phyloP scores from a whole-genome alignment of 2,113 vertebrate species.

The Psophia crepitans region DNA sequence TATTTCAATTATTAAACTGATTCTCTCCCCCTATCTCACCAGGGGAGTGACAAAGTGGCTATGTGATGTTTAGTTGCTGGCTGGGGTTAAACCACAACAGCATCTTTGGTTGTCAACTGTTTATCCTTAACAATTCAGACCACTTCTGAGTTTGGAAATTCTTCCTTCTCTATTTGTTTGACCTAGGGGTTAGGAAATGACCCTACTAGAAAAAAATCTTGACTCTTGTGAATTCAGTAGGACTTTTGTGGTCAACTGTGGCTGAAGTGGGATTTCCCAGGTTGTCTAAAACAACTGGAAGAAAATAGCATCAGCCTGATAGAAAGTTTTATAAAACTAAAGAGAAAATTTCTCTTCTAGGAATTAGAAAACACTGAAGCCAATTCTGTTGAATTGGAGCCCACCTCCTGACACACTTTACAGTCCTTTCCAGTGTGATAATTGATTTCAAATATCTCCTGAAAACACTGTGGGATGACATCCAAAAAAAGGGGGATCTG shows the following conservation, averaged over 20 bases:
- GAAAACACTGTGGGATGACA: not conserved
- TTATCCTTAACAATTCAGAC: not conserved
- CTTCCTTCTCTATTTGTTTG: not conserved
- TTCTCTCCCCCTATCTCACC: too few relatives aligned
- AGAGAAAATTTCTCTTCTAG: not conserved
- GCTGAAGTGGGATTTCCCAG: not conserved
- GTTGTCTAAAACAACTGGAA: not conserved
- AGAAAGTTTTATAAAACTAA: not conserved
- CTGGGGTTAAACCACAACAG: too few relatives aligned
- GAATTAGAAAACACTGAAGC: not conserved
- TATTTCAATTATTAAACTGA: too few relatives aligned
- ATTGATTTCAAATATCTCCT: slow-evolving; percentile 7
- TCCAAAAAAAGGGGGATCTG: not conserved
- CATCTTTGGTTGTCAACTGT: not conserved
- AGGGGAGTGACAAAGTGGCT: too few relatives aligned
- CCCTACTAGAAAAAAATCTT: not conserved
- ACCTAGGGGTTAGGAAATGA: not conserved
- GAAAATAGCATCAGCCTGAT: not conserved
- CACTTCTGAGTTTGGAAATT: not conserved
- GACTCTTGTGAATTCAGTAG: not conserved
- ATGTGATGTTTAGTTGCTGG: too few relatives aligned
- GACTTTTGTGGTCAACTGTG: not conserved
- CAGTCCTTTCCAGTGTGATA: not conserved
- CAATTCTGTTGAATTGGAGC: not conserved
- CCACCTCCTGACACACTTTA: not conserved